phyloP scores from a whole-genome alignment of 1,140 invertebrate genomes.

The Drosophila serrata region DNA sequence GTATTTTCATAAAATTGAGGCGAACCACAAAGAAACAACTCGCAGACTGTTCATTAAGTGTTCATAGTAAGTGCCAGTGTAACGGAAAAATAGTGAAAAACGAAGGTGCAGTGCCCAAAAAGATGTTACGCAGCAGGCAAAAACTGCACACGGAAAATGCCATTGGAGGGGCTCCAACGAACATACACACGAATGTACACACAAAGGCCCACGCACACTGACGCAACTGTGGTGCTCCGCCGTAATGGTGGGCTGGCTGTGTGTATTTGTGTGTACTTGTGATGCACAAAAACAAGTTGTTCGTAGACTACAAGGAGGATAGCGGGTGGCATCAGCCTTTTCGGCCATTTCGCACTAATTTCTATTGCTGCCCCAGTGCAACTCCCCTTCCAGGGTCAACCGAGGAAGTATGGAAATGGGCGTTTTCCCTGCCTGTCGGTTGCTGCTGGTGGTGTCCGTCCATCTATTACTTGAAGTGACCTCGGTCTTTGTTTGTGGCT shows the following conservation, averaged over 20 bases:
- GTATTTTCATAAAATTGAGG: slow-evolving; percentile 51
- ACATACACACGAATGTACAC: slow-evolving; percentile 57
- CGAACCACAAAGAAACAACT: slow-evolving; percentile 35
- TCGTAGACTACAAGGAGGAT: slow-evolving; percentile 26
- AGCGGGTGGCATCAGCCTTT: slow-evolving; percentile 22
- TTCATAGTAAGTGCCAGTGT: slow-evolving; percentile 59
- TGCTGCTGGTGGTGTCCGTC: slow-evolving; percentile 3
- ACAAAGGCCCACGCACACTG: slow-evolving; percentile 38
- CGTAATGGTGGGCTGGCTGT: slow-evolving; percentile 15
- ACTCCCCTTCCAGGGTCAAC: slow-evolving; percentile 23
- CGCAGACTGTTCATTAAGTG: slow-evolving; percentile 18
- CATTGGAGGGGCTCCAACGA: slow-evolving; percentile 64
- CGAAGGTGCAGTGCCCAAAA: slow-evolving; percentile 10
- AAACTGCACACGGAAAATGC: slow-evolving; percentile 65
- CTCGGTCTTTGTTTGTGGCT: slow-evolving; percentile 53
- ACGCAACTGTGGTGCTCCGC: slow-evolving; percentile 23
- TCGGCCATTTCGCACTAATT: slow-evolving; percentile 33
- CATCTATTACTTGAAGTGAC: slow-evolving; percentile 14
- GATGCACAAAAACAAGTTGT: slow-evolving; percentile 76
- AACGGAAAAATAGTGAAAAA: neutral
- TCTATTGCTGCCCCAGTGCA: slow-evolving; percentile 27
- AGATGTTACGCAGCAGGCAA: slow-evolving; percentile 67
- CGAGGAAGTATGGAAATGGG: slow-evolving; percentile 57
- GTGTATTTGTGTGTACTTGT: slow-evolving; percentile 22
- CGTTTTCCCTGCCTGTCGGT: slow-evolving; percentile 52